These are phyloP conservation scores for Pedetes capensis DNA, from an alignment of 2,113 vertebrate species.

Conservation along the genomic window DNA sequence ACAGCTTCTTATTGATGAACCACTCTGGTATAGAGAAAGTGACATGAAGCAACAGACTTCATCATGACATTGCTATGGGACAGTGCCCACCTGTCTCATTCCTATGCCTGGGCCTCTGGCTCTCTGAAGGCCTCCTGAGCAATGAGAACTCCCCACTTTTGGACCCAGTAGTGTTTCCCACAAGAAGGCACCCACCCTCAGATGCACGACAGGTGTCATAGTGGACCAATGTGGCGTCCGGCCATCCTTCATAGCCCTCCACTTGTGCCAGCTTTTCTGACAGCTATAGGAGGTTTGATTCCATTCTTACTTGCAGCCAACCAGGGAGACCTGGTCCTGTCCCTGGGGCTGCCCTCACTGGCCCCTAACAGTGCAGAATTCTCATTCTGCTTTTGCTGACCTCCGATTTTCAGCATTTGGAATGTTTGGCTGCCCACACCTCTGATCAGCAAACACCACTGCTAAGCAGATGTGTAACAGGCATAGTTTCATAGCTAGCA, in stretches of 20 bases:
- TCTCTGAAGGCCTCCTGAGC: neutral
- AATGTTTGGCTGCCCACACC: neutral
- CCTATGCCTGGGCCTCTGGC: neutral
- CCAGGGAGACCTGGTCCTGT: neutral
- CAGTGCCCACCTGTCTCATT: neutral
- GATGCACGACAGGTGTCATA: neutral
- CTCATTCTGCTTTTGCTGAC: neutral
- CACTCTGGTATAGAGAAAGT: too few relatives aligned
- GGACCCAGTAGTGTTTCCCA: neutral
- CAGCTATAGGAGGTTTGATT: neutral
- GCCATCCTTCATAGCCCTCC: neutral
- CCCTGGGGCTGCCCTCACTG: neutral
- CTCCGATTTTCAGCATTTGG: neutral
- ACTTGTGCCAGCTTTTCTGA: neutral
- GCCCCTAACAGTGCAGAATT: neutral
- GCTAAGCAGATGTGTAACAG: neutral
- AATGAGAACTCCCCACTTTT: neutral
- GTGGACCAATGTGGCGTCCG: neutral
- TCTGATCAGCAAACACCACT: neutral
- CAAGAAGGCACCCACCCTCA: neutral
- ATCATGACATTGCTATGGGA: accelerated
- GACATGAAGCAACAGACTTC: accelerated
- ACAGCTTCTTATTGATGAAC: neutral
- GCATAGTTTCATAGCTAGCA: neutral
- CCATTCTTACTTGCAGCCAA: neutral